Percentiles rank a stretch among this genome's conserved stretches.
Evolutionary conservation across 2,888 invertebrate genomes (phyloP).

Genomic region (Dolichopus griseipennis): DNA sequence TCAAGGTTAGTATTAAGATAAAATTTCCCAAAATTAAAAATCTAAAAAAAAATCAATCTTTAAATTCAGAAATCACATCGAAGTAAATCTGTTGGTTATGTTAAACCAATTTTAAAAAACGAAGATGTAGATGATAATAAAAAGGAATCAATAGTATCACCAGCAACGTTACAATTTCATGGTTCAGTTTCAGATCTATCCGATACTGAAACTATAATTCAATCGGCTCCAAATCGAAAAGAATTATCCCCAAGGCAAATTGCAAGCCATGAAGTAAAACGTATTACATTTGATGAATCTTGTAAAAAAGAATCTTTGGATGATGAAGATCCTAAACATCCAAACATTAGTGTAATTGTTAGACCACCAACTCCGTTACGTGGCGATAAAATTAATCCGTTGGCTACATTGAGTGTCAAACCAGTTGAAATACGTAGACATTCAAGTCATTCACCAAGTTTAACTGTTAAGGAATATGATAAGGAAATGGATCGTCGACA

Average conservation of each 20-base stretch:
- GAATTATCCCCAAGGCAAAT: constrained; percentile 16
- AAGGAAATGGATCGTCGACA: constrained; percentile 43
- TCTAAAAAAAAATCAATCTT: not conserved
- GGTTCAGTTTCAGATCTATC: constrained; percentile 25
- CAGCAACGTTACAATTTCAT: constrained; percentile 21
- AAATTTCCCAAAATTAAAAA: not conserved
- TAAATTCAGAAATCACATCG: not conserved
- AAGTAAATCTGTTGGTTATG: constrained; percentile 8
- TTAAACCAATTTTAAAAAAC: not conserved
- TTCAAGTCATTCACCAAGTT: constrained; percentile 44
- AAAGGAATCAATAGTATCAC: constrained; percentile 30
- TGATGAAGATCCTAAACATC: constrained; percentile 45
- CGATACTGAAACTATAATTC: constrained; percentile 22
- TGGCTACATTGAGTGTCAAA: constrained; percentile 31
- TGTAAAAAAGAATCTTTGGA: constrained; percentile 45
- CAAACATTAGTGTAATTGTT: constrained; percentile 63
- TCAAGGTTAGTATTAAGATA: constrained; percentile 45
- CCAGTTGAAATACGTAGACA: constrained; percentile 43
- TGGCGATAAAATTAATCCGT: constrained; percentile 50
- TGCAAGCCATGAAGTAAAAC: constrained; percentile 38
- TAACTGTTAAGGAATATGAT: constrained; percentile 45
- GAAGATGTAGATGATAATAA: constrained; percentile 34
- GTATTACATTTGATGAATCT: constrained; percentile 45
- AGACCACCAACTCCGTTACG: constrained; percentile 66
- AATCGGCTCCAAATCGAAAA: constrained; percentile 17